phyloP scores from a whole-genome alignment of 1,140 invertebrate species.

The Daktulosphaira vitifoliae region DNA sequence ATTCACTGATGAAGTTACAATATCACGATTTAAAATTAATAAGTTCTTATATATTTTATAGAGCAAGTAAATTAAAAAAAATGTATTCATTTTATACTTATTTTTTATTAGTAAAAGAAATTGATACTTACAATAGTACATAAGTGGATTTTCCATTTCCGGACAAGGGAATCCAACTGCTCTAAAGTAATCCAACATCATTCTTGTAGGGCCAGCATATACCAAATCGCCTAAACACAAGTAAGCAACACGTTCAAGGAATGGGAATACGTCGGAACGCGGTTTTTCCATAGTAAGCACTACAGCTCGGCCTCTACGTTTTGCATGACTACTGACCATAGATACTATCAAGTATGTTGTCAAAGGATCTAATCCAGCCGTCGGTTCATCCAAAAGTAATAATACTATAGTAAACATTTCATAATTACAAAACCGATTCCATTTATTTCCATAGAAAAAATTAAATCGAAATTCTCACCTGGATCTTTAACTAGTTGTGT shows the following conservation, averaged over 20 bases:
- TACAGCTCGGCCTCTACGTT: conserved; percentile 79
- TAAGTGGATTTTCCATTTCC: conserved; percentile 81
- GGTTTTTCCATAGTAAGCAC: conserved; percentile 87
- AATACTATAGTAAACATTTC: conserved; percentile 54
- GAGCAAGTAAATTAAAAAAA: too few species aligned
- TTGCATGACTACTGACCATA: conserved; percentile 83
- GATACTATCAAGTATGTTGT: conserved; percentile 88
- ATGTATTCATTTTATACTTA: too few species aligned
- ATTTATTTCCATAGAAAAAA: too few species aligned
- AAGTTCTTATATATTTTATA: too few species aligned
- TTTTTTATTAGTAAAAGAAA: too few species aligned
- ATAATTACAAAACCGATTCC: too few species aligned
- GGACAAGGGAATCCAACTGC: conserved; percentile 88
- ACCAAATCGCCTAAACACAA: conserved; percentile 83
- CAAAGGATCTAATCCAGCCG: conserved; percentile 78
- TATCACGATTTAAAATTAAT: too few species aligned
- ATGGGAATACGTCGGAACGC: conserved; percentile 84
- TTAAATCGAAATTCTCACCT: conserved; percentile 44
- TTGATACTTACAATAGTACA: conserved; percentile 89
- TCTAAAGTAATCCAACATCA: conserved; percentile 84
- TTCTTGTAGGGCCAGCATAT: conserved; percentile 78
- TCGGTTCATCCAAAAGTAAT: conserved; percentile 79
- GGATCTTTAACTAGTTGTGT: conserved; percentile 83
- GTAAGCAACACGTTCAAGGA: conserved; percentile 74
- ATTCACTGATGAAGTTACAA: too few species aligned